These are phyloP conservation scores for Chymomyza costata DNA, from an alignment of 1,140 invertebrate species.

Conservation along the genomic window DNA sequence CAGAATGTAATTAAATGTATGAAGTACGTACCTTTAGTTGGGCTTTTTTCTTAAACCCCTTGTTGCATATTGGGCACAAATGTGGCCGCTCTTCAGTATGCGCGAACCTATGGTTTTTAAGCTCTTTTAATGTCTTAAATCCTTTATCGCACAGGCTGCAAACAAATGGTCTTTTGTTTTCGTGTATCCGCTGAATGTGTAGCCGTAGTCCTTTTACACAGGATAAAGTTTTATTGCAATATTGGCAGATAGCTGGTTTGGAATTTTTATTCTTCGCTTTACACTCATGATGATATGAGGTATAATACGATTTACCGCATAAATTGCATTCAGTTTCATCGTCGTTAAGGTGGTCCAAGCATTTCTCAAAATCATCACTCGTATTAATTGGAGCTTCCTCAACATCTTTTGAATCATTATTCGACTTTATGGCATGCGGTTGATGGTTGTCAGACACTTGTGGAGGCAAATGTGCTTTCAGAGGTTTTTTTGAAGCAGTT, in stretches of 20 bases:
- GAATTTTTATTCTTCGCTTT: neutral
- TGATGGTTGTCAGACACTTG: too few relatives aligned
- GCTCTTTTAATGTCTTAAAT: slow-evolving; percentile 74
- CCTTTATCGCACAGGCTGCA: slow-evolving; percentile 76
- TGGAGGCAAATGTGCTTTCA: too few relatives aligned
- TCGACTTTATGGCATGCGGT: too few relatives aligned
- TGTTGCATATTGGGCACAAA: slow-evolving; percentile 34
- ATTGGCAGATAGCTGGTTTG: slow-evolving; percentile 43
- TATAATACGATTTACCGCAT: neutral
- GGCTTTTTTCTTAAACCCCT: slow-evolving; percentile 42
- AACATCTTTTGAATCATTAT: too few relatives aligned
- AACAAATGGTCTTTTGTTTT: slow-evolving; percentile 72
- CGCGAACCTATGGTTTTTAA: slow-evolving; percentile 76
- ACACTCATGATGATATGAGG: neutral
- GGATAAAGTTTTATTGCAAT: slow-evolving; percentile 61
- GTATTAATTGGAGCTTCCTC: too few relatives aligned
- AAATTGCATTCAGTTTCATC: neutral
- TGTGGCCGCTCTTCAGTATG: slow-evolving; percentile 69
- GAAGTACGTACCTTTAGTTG: slow-evolving; percentile 32
- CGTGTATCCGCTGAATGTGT: slow-evolving; percentile 75
- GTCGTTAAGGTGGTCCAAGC: neutral
- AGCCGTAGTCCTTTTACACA: slow-evolving; percentile 43
- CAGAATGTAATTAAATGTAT: too few relatives aligned
- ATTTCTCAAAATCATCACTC: too few relatives aligned
- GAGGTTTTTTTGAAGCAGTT: too few relatives aligned